A percentile compares a stretch with the other conserved stretches of the same genome.
These are phyloP conservation scores for Brenthis ino DNA, from an alignment of 2,888 invertebrate genomes.

Conservation along the genomic window DNA sequence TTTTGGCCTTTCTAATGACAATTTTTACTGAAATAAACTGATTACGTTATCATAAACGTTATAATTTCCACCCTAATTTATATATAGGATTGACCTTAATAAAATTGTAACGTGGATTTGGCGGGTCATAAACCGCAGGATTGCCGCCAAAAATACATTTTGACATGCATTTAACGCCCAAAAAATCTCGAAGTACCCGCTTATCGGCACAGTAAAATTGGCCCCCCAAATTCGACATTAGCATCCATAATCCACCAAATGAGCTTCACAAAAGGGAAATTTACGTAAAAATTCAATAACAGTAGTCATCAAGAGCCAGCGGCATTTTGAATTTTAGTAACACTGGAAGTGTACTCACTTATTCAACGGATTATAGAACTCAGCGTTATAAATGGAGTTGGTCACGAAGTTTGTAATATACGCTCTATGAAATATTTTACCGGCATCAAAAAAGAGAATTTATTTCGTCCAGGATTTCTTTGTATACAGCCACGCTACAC, in stretches of 20 bases:
- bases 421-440: slow-evolving; percentile 29
- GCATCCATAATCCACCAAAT: slow-evolving; percentile 64
- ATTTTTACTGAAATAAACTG: slow-evolving; percentile 1
- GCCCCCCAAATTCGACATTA: slow-evolving; percentile 54
- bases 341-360: slow-evolving; percentile 37
- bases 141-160: slow-evolving; percentile 47
- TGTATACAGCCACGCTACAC: no score
- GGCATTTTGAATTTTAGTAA: slow-evolving; percentile 42
- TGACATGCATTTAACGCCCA: slow-evolving; percentile 39
- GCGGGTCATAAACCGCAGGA: slow-evolving; percentile 46
- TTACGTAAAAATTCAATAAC: slow-evolving; percentile 65
- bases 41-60: slow-evolving; percentile 1
- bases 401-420: slow-evolving; percentile 33
- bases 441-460: slow-evolving; percentile 10
- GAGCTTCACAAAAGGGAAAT: slow-evolving; percentile 62
- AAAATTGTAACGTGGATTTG: slow-evolving; percentile 53
- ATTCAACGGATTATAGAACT: slow-evolving; percentile 28
- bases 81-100: slow-evolving; percentile 40
- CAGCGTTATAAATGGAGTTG: slow-evolving; percentile 29
- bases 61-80: slow-evolving; percentile 31
- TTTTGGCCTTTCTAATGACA: neutral
- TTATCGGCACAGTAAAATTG: slow-evolving; percentile 59
- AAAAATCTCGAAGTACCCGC: slow-evolving; percentile 45
- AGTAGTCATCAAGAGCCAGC: slow-evolving; percentile 47
- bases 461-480: no score